phyloP scores from a whole-genome alignment of 1,140 invertebrate genomes.

The Micrasema minimum region DNA sequence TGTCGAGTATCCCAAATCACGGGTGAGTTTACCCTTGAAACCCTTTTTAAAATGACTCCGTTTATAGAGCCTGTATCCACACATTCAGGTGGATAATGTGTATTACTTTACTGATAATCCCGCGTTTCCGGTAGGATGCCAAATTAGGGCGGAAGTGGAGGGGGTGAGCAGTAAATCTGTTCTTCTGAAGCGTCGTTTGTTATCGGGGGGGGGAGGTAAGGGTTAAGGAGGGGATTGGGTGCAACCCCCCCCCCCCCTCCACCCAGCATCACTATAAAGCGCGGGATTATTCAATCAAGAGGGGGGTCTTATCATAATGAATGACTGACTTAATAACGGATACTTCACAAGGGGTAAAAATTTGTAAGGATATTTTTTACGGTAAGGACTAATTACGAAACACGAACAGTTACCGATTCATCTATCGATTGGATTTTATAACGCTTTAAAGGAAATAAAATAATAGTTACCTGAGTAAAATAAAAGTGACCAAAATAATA shows the following conservation, averaged over 20 bases:
- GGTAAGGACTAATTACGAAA: conserved; percentile 9
- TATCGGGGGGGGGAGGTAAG: conserved; percentile 6
- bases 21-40: too few relatives aligned
- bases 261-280: conserved; percentile 30
- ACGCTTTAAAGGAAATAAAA: too few relatives aligned
- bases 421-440: too few relatives aligned
- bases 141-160: conserved; percentile 24
- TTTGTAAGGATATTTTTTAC: conserved; percentile 16
- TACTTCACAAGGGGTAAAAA: conserved; percentile 37
- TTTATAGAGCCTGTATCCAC: conserved; percentile 3
- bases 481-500: too few relatives aligned
- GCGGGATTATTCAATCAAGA: conserved; percentile 50
- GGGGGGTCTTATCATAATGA: conserved; percentile 50
- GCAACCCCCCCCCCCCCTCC: background rate
- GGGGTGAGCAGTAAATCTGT: conserved; percentile 36
- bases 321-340: conserved; percentile 47
- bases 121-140: conserved; percentile 26
- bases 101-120: conserved; percentile 32
- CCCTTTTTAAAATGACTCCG: too few relatives aligned
- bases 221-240: background rate
- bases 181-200: conserved; percentile 37
- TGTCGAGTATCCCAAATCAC: too few relatives aligned
- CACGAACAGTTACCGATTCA: background rate
- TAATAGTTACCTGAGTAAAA: too few relatives aligned
- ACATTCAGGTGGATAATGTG: conserved; percentile 32